Percentiles rank a stretch among this genome's conserved stretches.
Evolutionary conservation across 1,140 invertebrate species (phyloP).

Genomic region (Drosophila erecta): DNA sequence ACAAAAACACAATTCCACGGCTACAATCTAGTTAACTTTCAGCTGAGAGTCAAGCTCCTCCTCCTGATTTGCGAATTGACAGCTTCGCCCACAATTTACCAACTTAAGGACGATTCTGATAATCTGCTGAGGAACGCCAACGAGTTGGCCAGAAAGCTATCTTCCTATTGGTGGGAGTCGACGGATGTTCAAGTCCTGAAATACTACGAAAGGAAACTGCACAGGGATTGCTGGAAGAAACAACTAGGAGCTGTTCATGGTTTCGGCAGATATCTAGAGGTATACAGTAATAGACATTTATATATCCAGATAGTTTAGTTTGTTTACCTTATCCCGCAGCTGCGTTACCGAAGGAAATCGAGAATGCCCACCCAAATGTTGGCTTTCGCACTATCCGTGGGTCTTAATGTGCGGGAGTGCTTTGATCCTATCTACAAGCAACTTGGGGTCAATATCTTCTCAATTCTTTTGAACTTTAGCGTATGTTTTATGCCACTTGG

Average conservation of each 20-base stretch:
- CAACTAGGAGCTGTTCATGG: slow-evolving; percentile 64
- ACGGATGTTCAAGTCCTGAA: slow-evolving; percentile 42
- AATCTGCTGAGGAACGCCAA: slow-evolving; percentile 42
- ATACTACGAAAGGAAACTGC: slow-evolving; percentile 58
- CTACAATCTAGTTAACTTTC: neutral
- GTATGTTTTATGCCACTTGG: slow-evolving; percentile 11
- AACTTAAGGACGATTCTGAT: slow-evolving; percentile 5
- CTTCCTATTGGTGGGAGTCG: neutral
- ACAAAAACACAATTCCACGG: neutral
- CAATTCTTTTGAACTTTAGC: slow-evolving; percentile 41
- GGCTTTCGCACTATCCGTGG: slow-evolving; percentile 55
- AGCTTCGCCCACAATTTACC: slow-evolving; percentile 44
- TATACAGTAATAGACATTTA: neutral
- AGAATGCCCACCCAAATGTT: slow-evolving; percentile 51
- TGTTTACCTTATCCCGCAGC: slow-evolving; percentile 7
- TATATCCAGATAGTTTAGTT: neutral
- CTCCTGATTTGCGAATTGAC: slow-evolving; percentile 61
- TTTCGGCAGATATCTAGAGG: slow-evolving; percentile 56
- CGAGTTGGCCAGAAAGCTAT: slow-evolving; percentile 34
- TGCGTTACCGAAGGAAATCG: slow-evolving; percentile 18
- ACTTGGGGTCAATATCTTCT: slow-evolving; percentile 57
- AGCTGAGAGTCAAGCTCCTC: slow-evolving; percentile 53
- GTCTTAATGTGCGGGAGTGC: slow-evolving; percentile 61
- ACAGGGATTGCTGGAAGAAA: slow-evolving; percentile 59
- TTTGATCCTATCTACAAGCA: slow-evolving; percentile 47